Base-by-base conservation (phyloP, 1,140 invertebrate species). In the Hypothenemus hampei region DNA sequence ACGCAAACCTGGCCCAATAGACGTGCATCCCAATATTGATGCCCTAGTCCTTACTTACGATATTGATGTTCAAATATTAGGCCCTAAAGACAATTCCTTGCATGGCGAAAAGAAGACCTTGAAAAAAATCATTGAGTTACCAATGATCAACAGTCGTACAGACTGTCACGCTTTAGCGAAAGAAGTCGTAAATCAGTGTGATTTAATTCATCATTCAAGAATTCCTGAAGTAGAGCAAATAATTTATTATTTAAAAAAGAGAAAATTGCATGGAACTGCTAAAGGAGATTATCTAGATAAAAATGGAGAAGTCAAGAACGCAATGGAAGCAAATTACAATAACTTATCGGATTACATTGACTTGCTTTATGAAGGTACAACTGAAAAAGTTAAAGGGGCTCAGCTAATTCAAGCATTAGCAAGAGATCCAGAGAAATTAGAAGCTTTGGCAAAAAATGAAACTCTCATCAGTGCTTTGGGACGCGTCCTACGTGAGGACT, bases 281-380 rank as follows among this genome's bases (percentile, higher is more conserved):
- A 59, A 57, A 62, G 68, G 56, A 35, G 64, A 65, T 13, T 23
- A 31, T 21, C n/a, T n/a, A n/a, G 61, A 65, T 29, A 60, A 62
- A 49, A 57, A 53, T 41, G 48, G 36, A 8, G 60, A 62, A 16
- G 43, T 36, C 22, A 44, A 11, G 21, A 46, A 40, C 26, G 20
- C 26, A 11, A 40, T 57, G 8, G 60, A 57, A 45, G 83, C 86
- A 39, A 81, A 82, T 19, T 85, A 91, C 44, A 88, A 89, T 62
- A 86, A 86, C 70, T 81, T 97, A 39, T 91, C 97, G 67, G 85
- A 86, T 62, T 99, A 99, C 73, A 86, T 98, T 35, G 96, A 98
- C 73, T 75, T 98, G 53, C 74, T 99, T 3, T 99, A 99, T 73
- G 97, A 99, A 75, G 93, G 93, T 60, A 84, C 95, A 62, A 78